Evolutionary conservation across 2,113 vertebrate genomes (phyloP), one percentile per base, ranked within the genome.

Genomic region (Calypte anna): DNA sequence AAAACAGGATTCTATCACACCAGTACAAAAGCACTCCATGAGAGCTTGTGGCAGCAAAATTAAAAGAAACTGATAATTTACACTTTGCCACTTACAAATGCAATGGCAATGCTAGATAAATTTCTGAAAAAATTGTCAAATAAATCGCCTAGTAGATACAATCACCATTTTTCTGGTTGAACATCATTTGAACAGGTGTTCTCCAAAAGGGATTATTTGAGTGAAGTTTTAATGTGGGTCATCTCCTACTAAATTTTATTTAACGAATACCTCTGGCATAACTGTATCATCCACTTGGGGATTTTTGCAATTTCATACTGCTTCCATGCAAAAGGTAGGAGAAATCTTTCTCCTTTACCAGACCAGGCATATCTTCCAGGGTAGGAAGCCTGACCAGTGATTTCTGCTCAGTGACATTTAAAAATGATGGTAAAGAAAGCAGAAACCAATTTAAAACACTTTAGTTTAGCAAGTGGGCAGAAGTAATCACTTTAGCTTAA

Each of bases 401-500:
- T 73, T 93, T 74, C 69, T 82, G 31, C 79, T 84, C 67, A 81
- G 64, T 91, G n/a, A 81, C 67, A 48, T 43, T 69, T 36, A 5
- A 74, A 90, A 94, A 78, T 22, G 7, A 48, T 83, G 46, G 10
- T 27, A 62, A 86, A 68, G 59, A 86, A 96, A 88, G 58, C 31
- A 77, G 64, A 92, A 91, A 48, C 10, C 2, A 81, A 61, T 80
- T 75, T 2, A 53, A 78, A 83, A 62, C 33, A 67, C 78, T 68
- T 96, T 55, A 80, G 50, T 21, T 44, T 62, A 88, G 50, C 80
- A 90, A 59, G 16, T 50, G 69, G 79, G 57, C 54, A 92, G 73
- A 62, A 68, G 50, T 88, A 95, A 94, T 96, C 36, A 86, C 44
- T 95, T 96, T 55, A 92, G 91, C 91, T 95, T 92, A 79, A 86